Conservation (phyloP, 2,888 invertebrate species). For the Poecilobothrus nobilitatus region DNA sequence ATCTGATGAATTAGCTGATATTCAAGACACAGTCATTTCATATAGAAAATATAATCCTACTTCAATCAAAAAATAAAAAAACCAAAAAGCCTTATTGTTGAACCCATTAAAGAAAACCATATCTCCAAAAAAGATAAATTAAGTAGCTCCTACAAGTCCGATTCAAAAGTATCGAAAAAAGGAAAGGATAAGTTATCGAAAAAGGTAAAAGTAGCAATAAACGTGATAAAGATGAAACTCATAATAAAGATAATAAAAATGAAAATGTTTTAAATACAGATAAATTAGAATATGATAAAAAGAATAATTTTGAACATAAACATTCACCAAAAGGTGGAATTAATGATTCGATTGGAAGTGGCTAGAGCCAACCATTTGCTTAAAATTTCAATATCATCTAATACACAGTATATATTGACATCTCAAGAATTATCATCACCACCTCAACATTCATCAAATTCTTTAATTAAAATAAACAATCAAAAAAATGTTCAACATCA, state of each 20-base stretch:
- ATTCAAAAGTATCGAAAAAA: conserved; percentile 14
- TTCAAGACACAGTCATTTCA: conserved; percentile 57
- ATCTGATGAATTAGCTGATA: conserved; percentile 51
- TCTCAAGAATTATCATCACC: neutral
- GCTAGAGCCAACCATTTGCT: neutral
- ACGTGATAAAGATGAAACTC: conserved; percentile 8
- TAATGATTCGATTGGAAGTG: neutral
- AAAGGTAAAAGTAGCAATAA: neutral
- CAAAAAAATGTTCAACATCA: neutral
- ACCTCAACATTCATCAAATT: neutral
- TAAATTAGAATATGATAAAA: conserved; percentile 15
- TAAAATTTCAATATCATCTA: neutral
- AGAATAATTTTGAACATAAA: neutral
- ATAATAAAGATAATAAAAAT: conserved; percentile 11
- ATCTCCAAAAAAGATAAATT: conserved; percentile 23
- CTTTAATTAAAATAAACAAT: neutral
- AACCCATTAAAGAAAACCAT: conserved; percentile 12
- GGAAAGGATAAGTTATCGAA: conserved; percentile 21
- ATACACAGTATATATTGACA: neutral
- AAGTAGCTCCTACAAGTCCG: conserved; percentile 20
- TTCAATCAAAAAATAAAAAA: conserved; percentile 54
- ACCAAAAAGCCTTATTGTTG: conserved; percentile 19
- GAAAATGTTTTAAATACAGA: conserved; percentile 16
- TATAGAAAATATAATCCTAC: conserved; percentile 53
- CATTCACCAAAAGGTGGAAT: neutral